Evolutionary conservation across 2,888 invertebrate genomes (phyloP).

Genomic region (Eilema griseolum): DNA sequence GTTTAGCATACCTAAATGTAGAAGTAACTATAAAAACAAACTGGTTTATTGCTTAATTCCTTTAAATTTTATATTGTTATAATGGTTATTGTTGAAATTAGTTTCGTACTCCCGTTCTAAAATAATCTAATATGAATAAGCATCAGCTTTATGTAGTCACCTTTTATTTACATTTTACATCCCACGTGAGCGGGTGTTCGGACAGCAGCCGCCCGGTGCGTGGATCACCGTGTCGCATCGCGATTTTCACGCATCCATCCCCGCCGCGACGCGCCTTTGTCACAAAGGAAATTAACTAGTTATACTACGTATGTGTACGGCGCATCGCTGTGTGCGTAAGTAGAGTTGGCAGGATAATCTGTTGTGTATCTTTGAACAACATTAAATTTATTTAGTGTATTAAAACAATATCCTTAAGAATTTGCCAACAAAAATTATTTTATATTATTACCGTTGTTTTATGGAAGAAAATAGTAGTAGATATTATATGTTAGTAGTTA

Average conservation of each 20-base stretch:
- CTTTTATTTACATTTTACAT: slow-evolving; percentile 47
- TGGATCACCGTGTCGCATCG: slow-evolving; percentile 84
- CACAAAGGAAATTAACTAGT: slow-evolving; percentile 87
- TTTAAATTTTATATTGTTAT: not conserved
- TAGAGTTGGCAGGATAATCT: slow-evolving; percentile 54
- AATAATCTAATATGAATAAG: slow-evolving; percentile 18
- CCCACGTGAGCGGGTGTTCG: slow-evolving; percentile 49
- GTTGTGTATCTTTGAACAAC: not conserved
- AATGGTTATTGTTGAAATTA: not conserved
- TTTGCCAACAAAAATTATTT: not conserved
- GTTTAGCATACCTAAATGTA: too few species aligned
- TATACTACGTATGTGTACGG: slow-evolving; percentile 65
- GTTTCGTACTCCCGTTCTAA: not conserved
- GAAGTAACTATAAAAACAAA: too few species aligned
- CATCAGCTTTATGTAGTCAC: slow-evolving; percentile 28
- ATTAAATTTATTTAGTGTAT: not conserved
- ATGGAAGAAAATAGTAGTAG: too few species aligned
- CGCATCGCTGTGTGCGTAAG: slow-evolving; percentile 61
- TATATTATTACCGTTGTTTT: too few species aligned
- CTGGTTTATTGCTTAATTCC: too few species aligned
- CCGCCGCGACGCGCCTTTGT: slow-evolving; percentile 82
- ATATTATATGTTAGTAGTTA: too few species aligned
- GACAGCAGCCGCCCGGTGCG: slow-evolving; percentile 65
- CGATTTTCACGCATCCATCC: slow-evolving; percentile 87
- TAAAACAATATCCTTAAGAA: not conserved